Percentiles rank a stretch among this genome's conserved stretches.
phyloP scores from a whole-genome alignment of 1,140 invertebrate species.

The Triops cancriformis region DNA sequence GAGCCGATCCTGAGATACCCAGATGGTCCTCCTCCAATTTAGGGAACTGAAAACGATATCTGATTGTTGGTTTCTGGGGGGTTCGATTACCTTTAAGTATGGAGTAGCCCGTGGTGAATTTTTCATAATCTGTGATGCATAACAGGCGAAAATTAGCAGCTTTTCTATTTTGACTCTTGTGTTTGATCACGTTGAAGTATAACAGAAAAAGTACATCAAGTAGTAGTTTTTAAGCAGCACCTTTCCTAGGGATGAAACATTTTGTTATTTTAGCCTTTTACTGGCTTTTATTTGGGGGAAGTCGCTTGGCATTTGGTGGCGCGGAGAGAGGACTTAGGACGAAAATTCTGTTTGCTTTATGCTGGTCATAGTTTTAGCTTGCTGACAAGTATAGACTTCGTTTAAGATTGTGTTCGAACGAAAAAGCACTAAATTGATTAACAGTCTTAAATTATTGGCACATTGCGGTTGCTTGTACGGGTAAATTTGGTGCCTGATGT shows the following conservation, averaged over 20 bases:
- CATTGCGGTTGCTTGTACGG: neutral
- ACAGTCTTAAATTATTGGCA: neutral
- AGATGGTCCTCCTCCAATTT: conserved; percentile 80
- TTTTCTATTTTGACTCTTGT: neutral
- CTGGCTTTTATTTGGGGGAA: too few relatives aligned
- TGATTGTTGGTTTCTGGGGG: conserved; percentile 67
- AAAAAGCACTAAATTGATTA: neutral
- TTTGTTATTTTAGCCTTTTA: too few relatives aligned
- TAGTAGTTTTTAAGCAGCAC: neutral
- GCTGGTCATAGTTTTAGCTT: neutral
- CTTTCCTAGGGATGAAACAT: too few relatives aligned
- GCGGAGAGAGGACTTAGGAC: neutral
- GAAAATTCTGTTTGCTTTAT: neutral
- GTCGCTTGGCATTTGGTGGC: neutral
- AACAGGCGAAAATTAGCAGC: neutral
- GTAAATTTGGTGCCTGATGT: neutral
- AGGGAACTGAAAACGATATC: conserved; percentile 52
- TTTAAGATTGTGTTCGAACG: neutral
- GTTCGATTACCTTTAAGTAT: conserved; percentile 32
- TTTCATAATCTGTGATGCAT: neutral
- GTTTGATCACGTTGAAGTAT: neutral
- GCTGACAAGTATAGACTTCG: neutral
- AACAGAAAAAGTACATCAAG: neutral
- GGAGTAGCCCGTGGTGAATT: neutral
- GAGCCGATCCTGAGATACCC: conserved; percentile 78